phyloP scores from a whole-genome alignment of 1,140 invertebrate species.

The Hyposmocoma kahamanoa region DNA sequence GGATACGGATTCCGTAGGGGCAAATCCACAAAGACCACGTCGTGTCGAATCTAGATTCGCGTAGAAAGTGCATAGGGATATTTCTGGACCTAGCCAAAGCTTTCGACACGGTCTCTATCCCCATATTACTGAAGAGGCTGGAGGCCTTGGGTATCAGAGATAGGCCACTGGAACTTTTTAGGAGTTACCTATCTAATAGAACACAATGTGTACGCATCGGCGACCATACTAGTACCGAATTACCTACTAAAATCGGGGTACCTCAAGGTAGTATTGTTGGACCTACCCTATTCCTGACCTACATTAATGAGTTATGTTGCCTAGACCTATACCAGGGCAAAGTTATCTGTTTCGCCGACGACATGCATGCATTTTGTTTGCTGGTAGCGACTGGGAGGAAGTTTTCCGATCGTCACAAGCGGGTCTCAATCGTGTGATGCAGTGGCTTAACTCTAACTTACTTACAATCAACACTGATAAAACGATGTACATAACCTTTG shows the following conservation, averaged over 20 bases:
- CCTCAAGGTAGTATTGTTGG: conserved; percentile 1
- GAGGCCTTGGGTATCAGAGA: neutral
- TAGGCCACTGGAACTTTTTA: neutral
- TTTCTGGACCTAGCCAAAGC: conserved; percentile 1
- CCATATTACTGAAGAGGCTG: neutral
- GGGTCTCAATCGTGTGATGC: no score
- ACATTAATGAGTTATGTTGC: no score
- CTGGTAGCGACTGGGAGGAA: no score
- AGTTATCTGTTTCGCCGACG: no score
- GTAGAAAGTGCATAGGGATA: neutral
- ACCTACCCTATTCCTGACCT: no score
- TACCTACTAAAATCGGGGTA: neutral
- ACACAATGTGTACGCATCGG: neutral
- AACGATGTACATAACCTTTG: no score
- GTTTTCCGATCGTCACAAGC: no score
- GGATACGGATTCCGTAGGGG: neutral
- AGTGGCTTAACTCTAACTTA: no score
- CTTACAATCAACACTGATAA: no score
- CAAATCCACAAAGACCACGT: neutral
- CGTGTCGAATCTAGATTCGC: neutral
- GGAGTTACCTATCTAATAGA: neutral
- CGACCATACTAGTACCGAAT: neutral
- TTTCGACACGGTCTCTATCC: conserved; percentile 1
- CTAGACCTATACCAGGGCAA: no score
- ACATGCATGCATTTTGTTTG: no score